Base-by-base conservation (phyloP, 1,140 invertebrate species). In the Drosophila triauraria region DNA sequence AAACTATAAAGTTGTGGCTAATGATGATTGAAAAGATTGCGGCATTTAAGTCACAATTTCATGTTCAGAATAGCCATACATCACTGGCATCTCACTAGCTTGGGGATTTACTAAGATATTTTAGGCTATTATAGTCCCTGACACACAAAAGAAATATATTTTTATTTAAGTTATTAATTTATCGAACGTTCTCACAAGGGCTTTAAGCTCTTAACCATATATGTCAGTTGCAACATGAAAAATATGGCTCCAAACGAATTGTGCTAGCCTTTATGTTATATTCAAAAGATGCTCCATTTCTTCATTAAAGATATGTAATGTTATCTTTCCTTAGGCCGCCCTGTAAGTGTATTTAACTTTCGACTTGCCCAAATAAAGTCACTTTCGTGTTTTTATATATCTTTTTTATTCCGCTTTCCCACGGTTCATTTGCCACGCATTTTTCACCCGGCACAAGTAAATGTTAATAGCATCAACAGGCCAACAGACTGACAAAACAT, bases 401-500 rank as follows among this genome's bases (percentile, higher is more conserved):
- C 10, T 35, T 3, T 35, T 32, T 44, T 62, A 30, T 58, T 17
- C 8, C 9, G n/a, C 15, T 42, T 64, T 54, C 44, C 20, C 25
- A 38, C 42, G 12, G 48, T 75, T 76, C 35, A 68, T 82, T 87
- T 72, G n/a, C 20, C 35, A 35, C 38, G 30, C 53, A 57, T 64
- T 79, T 83, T 61, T 57, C 38, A 53, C 47, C 54, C 64, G 50
- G 25, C 48, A 64, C 50, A 71, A 61, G 59, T 53, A 62, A 70
- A 75, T 74, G 53, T 80, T 83, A 88, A 88, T 88, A 53, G 67
- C 50, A 47, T 75, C 38, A 68, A 46, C 50, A 46, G 27, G 5
- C 27, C 30, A 27, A 0, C 38, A 32, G 47, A 56, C 43, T 71
- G 79, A 78, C 79, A 72, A 64, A 82, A 75, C 69, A 77, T 47